These are phyloP conservation scores for Cynopterus sphinx DNA, from an alignment of 2,797 vertebrate genomes.

Conservation along the genomic window DNA sequence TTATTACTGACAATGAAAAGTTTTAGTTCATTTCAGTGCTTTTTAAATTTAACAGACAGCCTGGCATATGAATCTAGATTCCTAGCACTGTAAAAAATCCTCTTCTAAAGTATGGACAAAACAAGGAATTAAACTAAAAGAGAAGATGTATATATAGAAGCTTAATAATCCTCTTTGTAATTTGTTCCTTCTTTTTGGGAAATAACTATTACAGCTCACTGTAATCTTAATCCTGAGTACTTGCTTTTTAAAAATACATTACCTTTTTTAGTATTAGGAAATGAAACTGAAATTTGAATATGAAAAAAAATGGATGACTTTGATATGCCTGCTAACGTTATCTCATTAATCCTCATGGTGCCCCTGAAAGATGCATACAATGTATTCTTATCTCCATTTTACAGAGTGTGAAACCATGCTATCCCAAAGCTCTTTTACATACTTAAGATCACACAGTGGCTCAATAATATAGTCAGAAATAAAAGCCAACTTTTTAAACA, in stretches of 20 bases:
- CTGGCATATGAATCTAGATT: conserved; percentile 29
- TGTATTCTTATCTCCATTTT: conserved; percentile 62
- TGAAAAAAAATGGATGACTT: neutral
- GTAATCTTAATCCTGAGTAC: conserved; percentile 50
- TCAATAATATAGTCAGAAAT: conserved; percentile 29
- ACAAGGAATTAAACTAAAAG: conserved; percentile 45
- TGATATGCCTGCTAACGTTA: neutral
- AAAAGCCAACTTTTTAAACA: conserved; percentile 53
- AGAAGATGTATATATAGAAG: conserved; percentile 44
- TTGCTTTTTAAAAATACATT: neutral
- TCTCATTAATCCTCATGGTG: conserved; percentile 29
- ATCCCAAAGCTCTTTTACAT: conserved; percentile 38
- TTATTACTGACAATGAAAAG: neutral
- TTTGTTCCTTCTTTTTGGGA: conserved; percentile 13
- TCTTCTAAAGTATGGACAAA: conserved; percentile 41
- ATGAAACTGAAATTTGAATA: conserved; percentile 27
- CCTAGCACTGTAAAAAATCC: neutral
- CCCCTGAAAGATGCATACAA: neutral
- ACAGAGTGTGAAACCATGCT: conserved; percentile 31
- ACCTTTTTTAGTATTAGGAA: conserved; percentile 38
- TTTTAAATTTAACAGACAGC: conserved; percentile 50
- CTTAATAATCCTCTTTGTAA: conserved; percentile 64
- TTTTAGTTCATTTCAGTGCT: conserved; percentile 25
- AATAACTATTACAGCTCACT: neutral
- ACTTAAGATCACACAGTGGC: conserved; percentile 19